Conservation (phyloP, 1,140 invertebrate genomes). For the Laupala kohalensis region DNA sequence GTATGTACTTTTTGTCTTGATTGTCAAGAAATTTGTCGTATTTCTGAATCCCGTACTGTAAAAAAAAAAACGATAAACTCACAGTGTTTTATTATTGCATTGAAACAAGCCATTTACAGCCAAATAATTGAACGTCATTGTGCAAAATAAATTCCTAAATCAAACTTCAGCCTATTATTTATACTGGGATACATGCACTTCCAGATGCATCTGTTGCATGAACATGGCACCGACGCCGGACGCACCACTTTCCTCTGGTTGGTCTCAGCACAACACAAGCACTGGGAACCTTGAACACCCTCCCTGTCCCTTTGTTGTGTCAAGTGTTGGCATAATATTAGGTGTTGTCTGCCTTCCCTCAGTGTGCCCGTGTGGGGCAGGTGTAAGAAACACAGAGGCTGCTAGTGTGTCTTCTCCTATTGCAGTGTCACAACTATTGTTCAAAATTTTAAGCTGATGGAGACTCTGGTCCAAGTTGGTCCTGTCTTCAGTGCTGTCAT, state of each 20-base stretch:
- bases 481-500: background rate
- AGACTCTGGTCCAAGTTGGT: background rate
- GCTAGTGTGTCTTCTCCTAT: background rate
- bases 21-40: constrained; percentile 11
- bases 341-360: background rate
- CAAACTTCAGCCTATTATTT: constrained; percentile 5
- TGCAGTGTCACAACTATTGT: background rate
- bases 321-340: background rate
- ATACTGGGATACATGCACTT: background rate
- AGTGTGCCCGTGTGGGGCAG: background rate
- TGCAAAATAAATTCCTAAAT: constrained; percentile 6
- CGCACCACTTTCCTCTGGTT: background rate
- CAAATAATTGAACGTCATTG: constrained; percentile 4
- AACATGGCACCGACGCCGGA: background rate
- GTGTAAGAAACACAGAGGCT: background rate
- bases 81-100: constrained; percentile 6
- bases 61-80: constrained; percentile 1
- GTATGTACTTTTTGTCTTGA: constrained; percentile 10
- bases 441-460: background rate
- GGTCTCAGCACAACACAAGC: background rate
- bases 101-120: constrained; percentile 4
- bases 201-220: background rate
- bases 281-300: background rate
- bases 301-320: background rate
- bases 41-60: constrained; percentile 8